Evolutionary conservation across 2,888 invertebrate genomes (phyloP).

Genomic region (Parasteatoda lunata): DNA sequence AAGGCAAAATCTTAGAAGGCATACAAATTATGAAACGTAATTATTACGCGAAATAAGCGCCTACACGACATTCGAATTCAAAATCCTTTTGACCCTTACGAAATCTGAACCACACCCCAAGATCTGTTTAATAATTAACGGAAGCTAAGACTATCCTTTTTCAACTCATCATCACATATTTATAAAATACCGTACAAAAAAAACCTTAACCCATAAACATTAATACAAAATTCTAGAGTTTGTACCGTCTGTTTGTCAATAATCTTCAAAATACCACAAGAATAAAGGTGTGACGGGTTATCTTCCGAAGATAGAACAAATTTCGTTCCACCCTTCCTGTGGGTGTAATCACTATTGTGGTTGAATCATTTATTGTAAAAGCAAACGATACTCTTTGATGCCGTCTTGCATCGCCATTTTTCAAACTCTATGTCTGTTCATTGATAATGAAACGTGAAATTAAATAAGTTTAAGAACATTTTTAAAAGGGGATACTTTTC

Average conservation of each 20-base stretch:
- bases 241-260: neutral
- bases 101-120: neutral
- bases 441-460: too few relatives aligned
- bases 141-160: neutral
- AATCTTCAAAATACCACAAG: neutral
- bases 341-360: conserved; percentile 12
- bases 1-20: neutral
- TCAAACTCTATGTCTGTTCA: neutral
- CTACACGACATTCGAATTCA: neutral
- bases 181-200: too few relatives aligned
- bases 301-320: neutral
- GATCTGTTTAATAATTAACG: neutral
- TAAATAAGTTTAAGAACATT: too few relatives aligned
- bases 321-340: conserved; percentile 43
- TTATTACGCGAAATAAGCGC: neutral
- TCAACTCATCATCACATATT: neutral
- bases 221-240: too few relatives aligned
- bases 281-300: conserved; percentile 14
- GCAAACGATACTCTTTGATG: neutral
- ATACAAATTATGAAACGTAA: neutral
- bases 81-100: neutral
- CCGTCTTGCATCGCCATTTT: neutral
- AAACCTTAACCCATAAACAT: too few relatives aligned
- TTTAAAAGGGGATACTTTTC: too few relatives aligned
- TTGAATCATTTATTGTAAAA: conserved; percentile 16